Percentiles rank a stretch among this genome's conserved stretches.
Conservation (phyloP, 1,140 invertebrate species). For the Gonatopus flavifemur region DNA sequence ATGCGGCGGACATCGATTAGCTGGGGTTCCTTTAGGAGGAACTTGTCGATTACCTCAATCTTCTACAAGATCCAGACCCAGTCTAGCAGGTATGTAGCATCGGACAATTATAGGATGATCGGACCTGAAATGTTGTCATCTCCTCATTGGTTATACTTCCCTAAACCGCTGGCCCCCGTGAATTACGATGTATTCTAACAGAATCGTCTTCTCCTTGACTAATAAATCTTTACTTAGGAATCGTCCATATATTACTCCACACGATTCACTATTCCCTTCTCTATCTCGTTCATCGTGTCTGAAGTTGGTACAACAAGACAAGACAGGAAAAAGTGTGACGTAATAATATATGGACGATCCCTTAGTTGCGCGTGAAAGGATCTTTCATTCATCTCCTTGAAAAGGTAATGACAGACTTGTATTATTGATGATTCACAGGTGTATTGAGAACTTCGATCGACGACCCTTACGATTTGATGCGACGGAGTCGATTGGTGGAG, state of each 20-base stretch:
- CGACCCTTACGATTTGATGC: slow-evolving; percentile 81
- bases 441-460: slow-evolving; percentile 46
- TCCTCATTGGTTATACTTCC: not conserved
- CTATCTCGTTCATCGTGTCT: too few relatives aligned
- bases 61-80: slow-evolving; percentile 49
- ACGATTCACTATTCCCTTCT: too few relatives aligned
- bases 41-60: slow-evolving; percentile 63
- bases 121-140: not conserved
- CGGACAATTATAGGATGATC: not conserved
- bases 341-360: too few relatives aligned
- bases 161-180: not conserved
- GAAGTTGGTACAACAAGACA: too few relatives aligned
- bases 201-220: not conserved
- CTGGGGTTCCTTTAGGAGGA: slow-evolving; percentile 61
- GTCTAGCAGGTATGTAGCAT: slow-evolving; percentile 46
- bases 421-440: slow-evolving; percentile 39
- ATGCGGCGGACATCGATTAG: slow-evolving; percentile 74
- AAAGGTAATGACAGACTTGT: too few relatives aligned
- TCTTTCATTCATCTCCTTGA: too few relatives aligned
- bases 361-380: too few relatives aligned
- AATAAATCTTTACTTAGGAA: too few relatives aligned
- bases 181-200: not conserved
- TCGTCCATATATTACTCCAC: too few relatives aligned
- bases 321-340: too few relatives aligned
- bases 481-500: slow-evolving; percentile 69